Base-by-base conservation (phyloP, 2,797 vertebrate species). In the Coluber constrictor region DNA sequence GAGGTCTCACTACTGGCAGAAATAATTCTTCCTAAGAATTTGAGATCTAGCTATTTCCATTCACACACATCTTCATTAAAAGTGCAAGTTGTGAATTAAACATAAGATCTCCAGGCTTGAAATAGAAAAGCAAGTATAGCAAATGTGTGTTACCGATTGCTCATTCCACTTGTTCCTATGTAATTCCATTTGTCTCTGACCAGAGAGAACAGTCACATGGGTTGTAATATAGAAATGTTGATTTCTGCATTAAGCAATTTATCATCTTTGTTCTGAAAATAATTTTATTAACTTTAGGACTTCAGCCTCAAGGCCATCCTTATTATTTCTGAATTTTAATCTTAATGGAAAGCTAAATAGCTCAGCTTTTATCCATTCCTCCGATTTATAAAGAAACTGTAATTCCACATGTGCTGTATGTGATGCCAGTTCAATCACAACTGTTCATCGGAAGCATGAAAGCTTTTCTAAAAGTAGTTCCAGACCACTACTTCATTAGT, bases 281-380 rank as follows among this genome's bases (percentile, higher is more conserved):
- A n/a, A 54, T 61, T 66, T 0, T 1, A 90, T 60, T 83, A 90
- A 54, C 18, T 74, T 88, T 74, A 90, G 15, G 32, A 43, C 74
- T 86, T 70, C 66, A 10, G 88, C 90, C 87, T 88, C 87, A 86
- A 90, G 88, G 89, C 18, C n/a, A 37, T 55, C 56, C 18, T 1
- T 0, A 94, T 90, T 3, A 90, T 92, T 89, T 29, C 60, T 74
- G 2, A 32, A n/a, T 91, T 54, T 32, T 55, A 0, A 51, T 86
- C 70, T 60, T 91, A 89, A 89, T 25, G 18, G 29, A 87, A 86
- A 92, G 83, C 29, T 51, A 74, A 93, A 89, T 66, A 93, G 70
- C 54, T 56, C 8, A 83, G 92, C 94, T 83, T 88, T 79, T 47
- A 79, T 74, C 23, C 89, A 93, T 60, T 92, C 18, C 63, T 92